Base-by-base conservation (phyloP, 2,113 vertebrate genomes). In the Garra rufa region DNA sequence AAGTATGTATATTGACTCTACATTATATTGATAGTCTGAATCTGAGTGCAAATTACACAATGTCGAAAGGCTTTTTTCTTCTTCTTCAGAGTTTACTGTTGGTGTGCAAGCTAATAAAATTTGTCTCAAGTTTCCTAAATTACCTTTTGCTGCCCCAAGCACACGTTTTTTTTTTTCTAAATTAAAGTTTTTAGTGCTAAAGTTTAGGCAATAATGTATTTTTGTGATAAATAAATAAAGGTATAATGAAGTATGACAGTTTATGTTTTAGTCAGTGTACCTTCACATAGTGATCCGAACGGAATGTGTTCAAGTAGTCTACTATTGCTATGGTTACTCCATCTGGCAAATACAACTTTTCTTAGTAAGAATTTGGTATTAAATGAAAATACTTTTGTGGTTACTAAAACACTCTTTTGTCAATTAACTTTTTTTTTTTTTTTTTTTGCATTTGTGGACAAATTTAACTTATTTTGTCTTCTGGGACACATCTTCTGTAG, bases 241-340 rank as follows among this genome's bases (percentile, higher is more conserved):
- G 2, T 74, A 41, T 26, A 73, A 73, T 26, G 14, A 73, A 73
- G 24, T 44, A 14, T 26, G 21, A 71, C 2, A 24, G 3, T 46
- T 26, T 43, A 4, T 44, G n/a, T 46, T n/a, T 52, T 71, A 26
- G n/a, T 46, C 11, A n/a, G 44, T 46, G 43, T 44, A 46, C n/a
- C 8, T 17, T 74, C n/a, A 24, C 6, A 74, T 28, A 46, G 43
- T 48, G 7, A 74, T 48, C n/a, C 44, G 26, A 74, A 74, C 6
- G 0, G 11, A 46, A 73, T 48, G 43, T 48, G 69, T 41, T 73
- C 10, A 46, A n/a, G 52, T 46, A 28, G 43, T 19, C 71, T 9
- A 28, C 44, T 46, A 44, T 75, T 75, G 71, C 71, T 75, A 75
- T 75, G 71, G 71, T 75, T 50, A 75, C 71, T 6, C 26, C 44